phyloP scores from a whole-genome alignment of 1,140 invertebrate genomes.

The Lerema accius region DNA sequence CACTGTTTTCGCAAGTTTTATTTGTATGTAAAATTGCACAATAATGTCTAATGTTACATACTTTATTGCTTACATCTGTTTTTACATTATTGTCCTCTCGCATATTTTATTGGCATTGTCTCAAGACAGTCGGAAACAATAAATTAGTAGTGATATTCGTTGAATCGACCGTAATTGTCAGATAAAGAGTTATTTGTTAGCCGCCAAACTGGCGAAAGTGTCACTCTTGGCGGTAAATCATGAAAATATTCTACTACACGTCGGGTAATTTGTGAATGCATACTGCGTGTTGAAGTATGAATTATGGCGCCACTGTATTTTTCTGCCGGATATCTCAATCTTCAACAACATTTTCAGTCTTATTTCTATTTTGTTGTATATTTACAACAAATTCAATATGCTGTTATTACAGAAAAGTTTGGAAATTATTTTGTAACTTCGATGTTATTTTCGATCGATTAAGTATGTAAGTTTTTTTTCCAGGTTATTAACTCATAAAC shows the following conservation, averaged over 20 bases:
- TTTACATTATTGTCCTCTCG: neutral
- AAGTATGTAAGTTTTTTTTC: too few species aligned
- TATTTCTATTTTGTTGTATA: neutral
- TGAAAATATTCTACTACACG: constrained; percentile 32
- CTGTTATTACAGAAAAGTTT: too few species aligned
- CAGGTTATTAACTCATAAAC: too few species aligned
- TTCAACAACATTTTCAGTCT: constrained; percentile 9
- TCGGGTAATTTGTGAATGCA: constrained; percentile 29
- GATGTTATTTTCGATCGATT: too few species aligned
- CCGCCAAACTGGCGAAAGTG: constrained; percentile 47
- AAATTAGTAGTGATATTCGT: constrained; percentile 54
- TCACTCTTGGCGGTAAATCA: constrained; percentile 50
- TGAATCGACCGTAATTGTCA: constrained; percentile 61
- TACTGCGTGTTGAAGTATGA: constrained; percentile 22
- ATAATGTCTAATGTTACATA: neutral
- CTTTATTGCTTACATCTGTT: neutral
- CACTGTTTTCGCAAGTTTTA: too few species aligned
- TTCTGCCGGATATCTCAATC: constrained; percentile 27
- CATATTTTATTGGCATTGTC: constrained; percentile 12
- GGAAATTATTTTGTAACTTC: too few species aligned
- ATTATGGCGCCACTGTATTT: constrained; percentile 11
- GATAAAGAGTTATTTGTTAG: constrained; percentile 61
- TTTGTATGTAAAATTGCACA: constrained; percentile 22
- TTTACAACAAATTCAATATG: neutral
- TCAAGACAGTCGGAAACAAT: constrained; percentile 58